Base-by-base conservation (phyloP, 2,888 invertebrate species). In the Amphipoea lucens region DNA sequence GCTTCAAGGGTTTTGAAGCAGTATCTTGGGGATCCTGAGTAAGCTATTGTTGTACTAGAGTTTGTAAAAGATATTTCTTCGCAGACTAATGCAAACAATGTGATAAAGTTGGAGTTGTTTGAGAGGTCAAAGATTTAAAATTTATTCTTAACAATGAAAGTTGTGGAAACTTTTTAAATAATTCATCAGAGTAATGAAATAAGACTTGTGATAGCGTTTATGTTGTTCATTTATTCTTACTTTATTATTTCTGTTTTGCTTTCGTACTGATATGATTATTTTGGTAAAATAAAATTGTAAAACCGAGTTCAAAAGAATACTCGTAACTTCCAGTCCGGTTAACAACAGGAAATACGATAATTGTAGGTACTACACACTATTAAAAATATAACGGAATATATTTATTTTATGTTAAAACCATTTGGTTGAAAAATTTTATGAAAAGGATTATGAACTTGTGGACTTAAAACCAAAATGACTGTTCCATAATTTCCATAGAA, bases 21-120 rank as follows among this genome's bases (percentile, higher is more conserved):
- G 88, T 83, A 89, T 82, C 87, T 86, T 79, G 77, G 76, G 76
- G 86, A 88, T 88, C 84, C 89, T 88, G 89, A 89, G 86, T 88
- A 89, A 89, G 88, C 88, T 87, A 74, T 84, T 87, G 80, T 81
- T 88, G 81, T 88, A 83, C 70, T 82, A 82, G 81, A 89, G 76
- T 89, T 84, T 79, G 82, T 86, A 83, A 88, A 88, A 72, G 86
- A 86, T 84, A 86, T 89, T 89, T 86, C 84, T 80, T 87, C 76
- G 66, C 76, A 80, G 77, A 78, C 79, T 86, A 70, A 78, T 81
- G 79, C 80, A 82, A 88, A 88, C 81, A 83, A 87, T 79, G 82
- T 85, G 86, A 79, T 85, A 87, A 88, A 84, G 51, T 81, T 84
- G 65, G 67, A 84, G 71, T 82, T 85, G 78, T 72, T 82, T 82